A percentile compares a stretch with the other conserved stretches of the same genome.
These are phyloP conservation scores for Branchinecta lynchi DNA, from an alignment of 1,140 invertebrate genomes.

Conservation along the genomic window DNA sequence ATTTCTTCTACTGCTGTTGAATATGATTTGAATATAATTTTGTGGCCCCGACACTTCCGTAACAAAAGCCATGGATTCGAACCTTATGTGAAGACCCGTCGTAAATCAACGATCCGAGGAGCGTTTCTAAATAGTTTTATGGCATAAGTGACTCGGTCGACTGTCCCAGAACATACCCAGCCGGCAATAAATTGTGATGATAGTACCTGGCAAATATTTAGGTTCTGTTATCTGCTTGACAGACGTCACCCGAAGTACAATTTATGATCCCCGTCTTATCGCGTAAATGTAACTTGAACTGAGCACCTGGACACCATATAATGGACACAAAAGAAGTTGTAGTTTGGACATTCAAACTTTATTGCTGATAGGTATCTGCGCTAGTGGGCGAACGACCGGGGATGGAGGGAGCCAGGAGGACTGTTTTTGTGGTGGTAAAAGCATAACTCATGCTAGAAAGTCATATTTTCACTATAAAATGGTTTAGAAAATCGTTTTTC, in stretches of 20 bases:
- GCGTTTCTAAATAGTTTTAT: background rate
- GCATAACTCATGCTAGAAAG: too few species aligned
- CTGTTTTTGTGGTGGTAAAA: too few species aligned
- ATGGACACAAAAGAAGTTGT: too few species aligned
- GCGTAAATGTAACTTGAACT: background rate
- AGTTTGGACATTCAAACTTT: too few species aligned
- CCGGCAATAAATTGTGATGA: constrained; percentile 4
- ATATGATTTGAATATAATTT: too few species aligned
- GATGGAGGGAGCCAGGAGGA: too few species aligned
- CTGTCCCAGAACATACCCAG: background rate
- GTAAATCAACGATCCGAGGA: background rate
- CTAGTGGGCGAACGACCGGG: too few species aligned
- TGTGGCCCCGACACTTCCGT: background rate
- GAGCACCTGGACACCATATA: background rate
- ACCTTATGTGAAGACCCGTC: background rate
- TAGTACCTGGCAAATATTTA: constrained; percentile 8
- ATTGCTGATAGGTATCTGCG: too few species aligned
- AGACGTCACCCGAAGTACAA: background rate
- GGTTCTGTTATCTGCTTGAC: background rate
- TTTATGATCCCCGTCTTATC: background rate
- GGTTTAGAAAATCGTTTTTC: too few species aligned
- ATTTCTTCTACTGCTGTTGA: too few species aligned
- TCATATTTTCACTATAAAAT: too few species aligned
- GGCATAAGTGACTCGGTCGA: background rate
- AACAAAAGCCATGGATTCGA: background rate